Evolutionary conservation across 2,113 vertebrate genomes (phyloP).

Genomic region (Amphiprion ocellaris): DNA sequence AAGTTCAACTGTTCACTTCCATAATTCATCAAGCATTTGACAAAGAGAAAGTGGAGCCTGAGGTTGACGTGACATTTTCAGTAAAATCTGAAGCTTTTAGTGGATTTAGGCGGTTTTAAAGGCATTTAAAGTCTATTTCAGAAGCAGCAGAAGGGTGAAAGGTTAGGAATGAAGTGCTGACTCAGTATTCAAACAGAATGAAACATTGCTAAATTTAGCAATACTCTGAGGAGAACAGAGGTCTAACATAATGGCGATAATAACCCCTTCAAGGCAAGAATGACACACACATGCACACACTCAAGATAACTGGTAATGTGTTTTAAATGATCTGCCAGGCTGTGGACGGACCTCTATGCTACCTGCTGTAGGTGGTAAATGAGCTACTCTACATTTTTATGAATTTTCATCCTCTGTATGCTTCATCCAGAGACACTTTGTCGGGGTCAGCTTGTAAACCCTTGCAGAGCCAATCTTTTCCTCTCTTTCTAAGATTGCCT

Average conservation of each 20-base stretch:
- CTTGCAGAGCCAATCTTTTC: slow-evolving; percentile 39
- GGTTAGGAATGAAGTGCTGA: background rate
- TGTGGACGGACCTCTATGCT: slow-evolving; percentile 11
- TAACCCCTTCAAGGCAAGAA: slow-evolving; percentile 28
- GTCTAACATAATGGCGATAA: slow-evolving; percentile 41
- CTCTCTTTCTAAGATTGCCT: slow-evolving; percentile 62
- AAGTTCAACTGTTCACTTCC: slow-evolving; percentile 9
- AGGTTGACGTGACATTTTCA: background rate
- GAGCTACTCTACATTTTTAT: slow-evolving; percentile 63
- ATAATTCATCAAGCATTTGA: slow-evolving; percentile 48
- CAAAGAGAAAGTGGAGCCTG: background rate
- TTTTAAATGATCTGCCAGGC: slow-evolving; percentile 33
- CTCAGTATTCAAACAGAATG: slow-evolving; percentile 15
- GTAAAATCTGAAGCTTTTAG: slow-evolving; percentile 3
- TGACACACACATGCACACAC: background rate
- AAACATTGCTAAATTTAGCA: slow-evolving; percentile 38
- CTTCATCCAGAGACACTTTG: background rate
- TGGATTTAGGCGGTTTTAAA: slow-evolving; percentile 7
- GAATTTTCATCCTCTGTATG: slow-evolving; percentile 23
- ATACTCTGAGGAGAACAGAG: background rate
- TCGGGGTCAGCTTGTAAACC: slow-evolving; percentile 43
- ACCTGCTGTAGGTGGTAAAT: slow-evolving; percentile 51
- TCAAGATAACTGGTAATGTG: slow-evolving; percentile 8
- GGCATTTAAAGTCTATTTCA: slow-evolving; percentile 29
- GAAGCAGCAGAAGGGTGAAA: background rate